Evolutionary conservation across 2,113 vertebrate species (phyloP).

Genomic region (Xiphophorus hellerii): DNA sequence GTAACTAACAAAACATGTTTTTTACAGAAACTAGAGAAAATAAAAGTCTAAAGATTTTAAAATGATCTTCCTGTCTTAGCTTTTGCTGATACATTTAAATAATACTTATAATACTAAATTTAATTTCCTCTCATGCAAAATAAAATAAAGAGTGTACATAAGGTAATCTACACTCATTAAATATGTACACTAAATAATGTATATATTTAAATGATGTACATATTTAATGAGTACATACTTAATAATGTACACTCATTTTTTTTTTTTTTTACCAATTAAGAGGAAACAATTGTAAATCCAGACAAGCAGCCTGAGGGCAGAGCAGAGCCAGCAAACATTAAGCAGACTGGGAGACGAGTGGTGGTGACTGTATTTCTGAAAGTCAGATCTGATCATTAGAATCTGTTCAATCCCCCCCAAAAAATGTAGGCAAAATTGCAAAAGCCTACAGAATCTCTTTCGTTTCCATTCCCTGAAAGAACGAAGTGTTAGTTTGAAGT

Average conservation of each 20-base stretch:
- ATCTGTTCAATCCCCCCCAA: not conserved
- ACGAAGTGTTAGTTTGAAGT: constrained; percentile 5
- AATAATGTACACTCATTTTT: not conserved
- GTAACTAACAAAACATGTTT: too few relatives aligned
- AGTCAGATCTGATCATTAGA: not conserved
- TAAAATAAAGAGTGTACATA: too few relatives aligned
- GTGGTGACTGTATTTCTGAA: not conserved
- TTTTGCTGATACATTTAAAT: too few relatives aligned
- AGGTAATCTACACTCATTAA: too few relatives aligned
- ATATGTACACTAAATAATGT: too few relatives aligned
- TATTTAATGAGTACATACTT: too few relatives aligned
- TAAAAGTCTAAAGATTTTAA: not conserved
- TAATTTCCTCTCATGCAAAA: too few relatives aligned
- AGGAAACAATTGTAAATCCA: not conserved
- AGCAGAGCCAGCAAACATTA: not conserved
- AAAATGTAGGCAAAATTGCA: not conserved
- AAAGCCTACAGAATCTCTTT: not conserved
- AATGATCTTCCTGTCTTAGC: too few relatives aligned
- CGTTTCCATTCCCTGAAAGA: constrained; percentile 19
- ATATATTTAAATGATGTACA: too few relatives aligned
- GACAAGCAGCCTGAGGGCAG: not conserved
- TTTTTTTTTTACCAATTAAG: too few relatives aligned
- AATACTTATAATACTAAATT: too few relatives aligned
- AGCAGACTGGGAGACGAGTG: not conserved
- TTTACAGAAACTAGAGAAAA: too few relatives aligned